Evolutionary conservation across 2,797 vertebrate species (phyloP), one percentile per base, ranked within the genome.

Genomic region (Lophotriccus pileatus): DNA sequence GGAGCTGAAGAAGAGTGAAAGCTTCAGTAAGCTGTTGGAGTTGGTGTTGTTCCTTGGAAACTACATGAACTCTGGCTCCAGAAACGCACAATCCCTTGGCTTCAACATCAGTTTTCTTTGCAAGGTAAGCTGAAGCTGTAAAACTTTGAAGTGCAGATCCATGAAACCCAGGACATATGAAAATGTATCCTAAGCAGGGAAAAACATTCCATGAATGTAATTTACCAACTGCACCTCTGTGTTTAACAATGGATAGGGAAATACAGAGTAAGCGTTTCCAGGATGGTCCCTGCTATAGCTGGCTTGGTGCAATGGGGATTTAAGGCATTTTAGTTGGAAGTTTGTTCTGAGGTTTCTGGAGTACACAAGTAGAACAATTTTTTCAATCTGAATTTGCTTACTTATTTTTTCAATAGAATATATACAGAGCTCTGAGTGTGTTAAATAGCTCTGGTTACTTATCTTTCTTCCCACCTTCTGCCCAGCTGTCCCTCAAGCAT

Each of bases 1-100:
- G 96, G 99, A 99, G 97, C 97, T 99, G 94, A 99, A 99, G 98
- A 99, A 99, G 97, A 99, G 99, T 3, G 99, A 99, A n/a, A 97
- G 97, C 95, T 99, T 99, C 83, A 97, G 95, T 93, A 98, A 87
- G 88, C 97, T 99, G 30, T 96, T 99, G 90, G 99, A 99, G 92
- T 44, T 99, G 89, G 98, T 99, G 68, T 97, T 99, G 43, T 97
- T 99, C 77, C 98, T 99, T 49, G 99, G 99, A 49, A 99, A 99
- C 97, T 99, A 99, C 98, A 99, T 99, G 99, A 99, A 99, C 50
- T 98, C 99, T 2, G 99, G 99, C 85, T 99, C 99, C 23, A 98
- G 99, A 96, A 99, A 99, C 2, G 99, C 99, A 20, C 99, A 99
- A 41, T 99, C 99, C 2, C 98, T 99, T 14, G 99, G 99, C 32